Evolutionary conservation across 1,140 invertebrate genomes (phyloP).

Genomic region (Saccostrea echinata): DNA sequence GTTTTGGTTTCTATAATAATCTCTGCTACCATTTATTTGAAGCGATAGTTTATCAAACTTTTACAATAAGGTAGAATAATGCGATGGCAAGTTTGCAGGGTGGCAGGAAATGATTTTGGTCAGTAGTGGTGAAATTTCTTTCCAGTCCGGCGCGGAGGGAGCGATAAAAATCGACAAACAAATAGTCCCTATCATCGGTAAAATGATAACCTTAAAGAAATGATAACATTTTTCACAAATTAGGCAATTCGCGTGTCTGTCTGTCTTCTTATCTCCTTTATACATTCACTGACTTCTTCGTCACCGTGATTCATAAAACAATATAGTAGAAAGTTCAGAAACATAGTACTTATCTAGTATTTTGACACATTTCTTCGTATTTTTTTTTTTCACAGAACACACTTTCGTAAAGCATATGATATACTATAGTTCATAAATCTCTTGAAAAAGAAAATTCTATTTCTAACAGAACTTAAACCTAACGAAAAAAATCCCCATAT

Average conservation of each 20-base stretch:
- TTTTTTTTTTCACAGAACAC: no score
- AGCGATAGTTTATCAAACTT: not conserved
- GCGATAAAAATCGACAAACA: constrained; percentile 31
- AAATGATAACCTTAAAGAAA: constrained; percentile 5
- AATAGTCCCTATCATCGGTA: constrained; percentile 4
- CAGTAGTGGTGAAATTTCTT: not conserved
- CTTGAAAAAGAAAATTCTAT: no score
- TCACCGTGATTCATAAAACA: no score
- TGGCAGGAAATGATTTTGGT: not conserved
- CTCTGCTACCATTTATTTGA: not conserved
- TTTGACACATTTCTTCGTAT: no score
- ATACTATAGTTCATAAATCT: no score
- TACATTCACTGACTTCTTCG: not conserved
- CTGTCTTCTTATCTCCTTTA: not conserved
- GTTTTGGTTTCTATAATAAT: constrained; percentile 11
- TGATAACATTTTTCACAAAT: constrained; percentile 21
- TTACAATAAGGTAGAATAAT: not conserved
- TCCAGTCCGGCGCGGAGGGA: not conserved
- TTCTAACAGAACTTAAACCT: no score
- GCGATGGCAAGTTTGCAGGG: not conserved
- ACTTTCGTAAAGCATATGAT: no score
- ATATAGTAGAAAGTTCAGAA: no score
- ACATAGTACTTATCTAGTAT: no score
- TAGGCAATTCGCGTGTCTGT: constrained; percentile 27
- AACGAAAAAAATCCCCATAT: no score